phyloP scores from a whole-genome alignment of 2,888 invertebrate species.

The Drosophila prostipennis region DNA sequence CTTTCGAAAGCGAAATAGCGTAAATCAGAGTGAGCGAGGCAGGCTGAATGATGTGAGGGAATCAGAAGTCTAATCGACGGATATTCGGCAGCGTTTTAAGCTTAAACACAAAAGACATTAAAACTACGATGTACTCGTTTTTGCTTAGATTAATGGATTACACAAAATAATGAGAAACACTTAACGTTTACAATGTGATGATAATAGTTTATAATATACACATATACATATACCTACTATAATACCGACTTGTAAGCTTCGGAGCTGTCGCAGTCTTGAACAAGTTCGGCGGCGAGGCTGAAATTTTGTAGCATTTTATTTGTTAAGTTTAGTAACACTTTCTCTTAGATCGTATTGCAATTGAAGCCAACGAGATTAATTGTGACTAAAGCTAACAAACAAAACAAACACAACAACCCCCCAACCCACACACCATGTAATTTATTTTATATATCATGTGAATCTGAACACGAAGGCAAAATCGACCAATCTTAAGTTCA shows the following conservation, averaged over 20 bases:
- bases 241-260: constrained; percentile 64
- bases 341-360: constrained; percentile 58
- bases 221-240: constrained; percentile 44
- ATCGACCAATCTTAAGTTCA: constrained; percentile 24
- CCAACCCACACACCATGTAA: constrained; percentile 46
- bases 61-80: constrained; percentile 46
- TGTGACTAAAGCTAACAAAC: constrained; percentile 71
- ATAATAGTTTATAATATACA: constrained; percentile 71
- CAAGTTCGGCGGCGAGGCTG: constrained; percentile 69
- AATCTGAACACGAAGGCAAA: constrained; percentile 28
- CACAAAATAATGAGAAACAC: constrained; percentile 66
- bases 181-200: constrained; percentile 78
- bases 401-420: constrained; percentile 39
- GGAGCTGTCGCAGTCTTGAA: constrained; percentile 49
- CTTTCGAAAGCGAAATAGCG: constrained; percentile 20
- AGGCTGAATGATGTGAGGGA: constrained; percentile 20
- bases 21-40: constrained; percentile 32
- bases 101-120: constrained; percentile 76
- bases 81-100: constrained; percentile 68
- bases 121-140: constrained; percentile 67
- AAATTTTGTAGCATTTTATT: constrained; percentile 76
- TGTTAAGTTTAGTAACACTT: constrained; percentile 74
- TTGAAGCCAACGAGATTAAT: constrained; percentile 75
- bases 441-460: constrained; percentile 53
- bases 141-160: constrained; percentile 69